Base-by-base conservation (phyloP, 2,888 invertebrate species). In the Schrankia costaestrigalis region DNA sequence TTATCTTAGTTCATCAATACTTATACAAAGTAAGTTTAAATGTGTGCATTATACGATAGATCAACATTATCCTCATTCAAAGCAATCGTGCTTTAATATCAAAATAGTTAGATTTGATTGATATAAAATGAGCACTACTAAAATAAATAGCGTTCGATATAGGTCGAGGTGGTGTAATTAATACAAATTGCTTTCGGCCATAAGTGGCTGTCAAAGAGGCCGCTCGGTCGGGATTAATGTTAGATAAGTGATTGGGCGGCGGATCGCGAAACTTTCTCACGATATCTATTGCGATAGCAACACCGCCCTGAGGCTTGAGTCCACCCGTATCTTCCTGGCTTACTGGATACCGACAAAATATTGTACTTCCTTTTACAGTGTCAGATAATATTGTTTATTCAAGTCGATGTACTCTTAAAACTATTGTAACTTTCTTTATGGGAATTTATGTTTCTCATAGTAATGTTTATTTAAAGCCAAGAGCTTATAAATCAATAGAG, bases 221-320 rank as follows among this genome's bases (percentile, higher is more conserved):
- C 80, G 82, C 77, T 46, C n/a, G 63, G 63, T 61, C 45, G 38
- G 61, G 67, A 70, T 69, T 69, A 71, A 70, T 69, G 69, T 68
- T 72, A 74, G 76, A 73, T 77, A 75, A 69, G 62, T 61, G 76
- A 78, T 75, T 71, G 71, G 63, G 63, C 63, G 64, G 58, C 58
- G 63, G 53, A 72, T 80, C 74, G 81, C 80, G 63, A 75, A 78
- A 76, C 69, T 78, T 76, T 80, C 83, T 79, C 80, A 81, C 80
- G 79, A 78, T 80, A 63, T 60, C 41, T 46, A 50, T 43, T 47
- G 60, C 61, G 70, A 70, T 74, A 71, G 57, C 45, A 45, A 41
- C 35, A 48, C 10, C 22, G 56, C 54, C 56, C 46, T 42, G 52
- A 55, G 46, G 52, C 54, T 43, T 41, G 51, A 56, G 47, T 46